Evolutionary conservation across 2,888 invertebrate genomes (phyloP).

Genomic region (Chymomyza fuscimana): DNA sequence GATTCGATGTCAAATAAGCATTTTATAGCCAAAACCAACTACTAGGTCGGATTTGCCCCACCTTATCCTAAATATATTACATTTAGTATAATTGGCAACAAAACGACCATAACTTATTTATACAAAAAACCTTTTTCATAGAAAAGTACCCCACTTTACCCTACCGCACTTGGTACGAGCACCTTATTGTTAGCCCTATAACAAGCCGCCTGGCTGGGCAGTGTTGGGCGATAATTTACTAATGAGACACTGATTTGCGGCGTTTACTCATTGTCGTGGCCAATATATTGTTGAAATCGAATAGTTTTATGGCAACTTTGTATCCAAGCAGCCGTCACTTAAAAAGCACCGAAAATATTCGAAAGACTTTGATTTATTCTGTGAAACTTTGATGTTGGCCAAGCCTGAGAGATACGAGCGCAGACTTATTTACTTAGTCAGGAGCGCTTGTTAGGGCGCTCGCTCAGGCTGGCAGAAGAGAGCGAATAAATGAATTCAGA

Average conservation of each 20-base stretch:
- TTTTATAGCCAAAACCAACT: no score
- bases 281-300: neutral
- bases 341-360: slow-evolving; percentile 28
- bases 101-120: no score
- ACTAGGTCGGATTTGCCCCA: no score
- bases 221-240: slow-evolving; percentile 67
- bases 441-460: slow-evolving; percentile 29
- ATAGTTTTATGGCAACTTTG: slow-evolving; percentile 5
- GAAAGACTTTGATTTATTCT: slow-evolving; percentile 41
- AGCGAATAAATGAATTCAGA: slow-evolving; percentile 54
- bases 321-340: slow-evolving; percentile 41
- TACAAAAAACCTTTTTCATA: no score
- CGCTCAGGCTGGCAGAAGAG: slow-evolving; percentile 37
- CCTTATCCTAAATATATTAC: no score
- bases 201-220: neutral
- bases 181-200: slow-evolving; percentile 21
- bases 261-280: neutral
- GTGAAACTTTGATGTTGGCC: slow-evolving; percentile 12
- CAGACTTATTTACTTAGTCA: slow-evolving; percentile 28
- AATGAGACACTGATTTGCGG: slow-evolving; percentile 72
- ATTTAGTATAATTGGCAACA: no score
- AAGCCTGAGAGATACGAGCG: slow-evolving; percentile 26
- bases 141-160: neutral
- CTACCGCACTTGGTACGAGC: no score
- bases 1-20: no score